phyloP scores from a whole-genome alignment of 92 coral and sea anemone genomes.

The Porites rus region DNA sequence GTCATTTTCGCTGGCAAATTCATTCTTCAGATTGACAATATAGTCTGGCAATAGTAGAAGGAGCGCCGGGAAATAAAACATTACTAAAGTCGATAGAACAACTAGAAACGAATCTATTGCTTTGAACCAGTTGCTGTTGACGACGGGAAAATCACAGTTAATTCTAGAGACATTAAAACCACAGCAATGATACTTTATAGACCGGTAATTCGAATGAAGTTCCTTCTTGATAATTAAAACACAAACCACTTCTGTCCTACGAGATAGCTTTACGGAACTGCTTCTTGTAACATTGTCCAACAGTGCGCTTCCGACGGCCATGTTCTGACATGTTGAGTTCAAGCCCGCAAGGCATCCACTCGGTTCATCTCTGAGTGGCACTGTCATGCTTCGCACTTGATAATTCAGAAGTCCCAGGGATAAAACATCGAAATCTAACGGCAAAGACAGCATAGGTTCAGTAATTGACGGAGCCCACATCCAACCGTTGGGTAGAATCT shows the following conservation, averaged over 20 bases:
- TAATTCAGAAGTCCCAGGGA: too few species aligned
- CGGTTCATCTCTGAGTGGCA: neutral
- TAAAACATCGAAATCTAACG: neutral
- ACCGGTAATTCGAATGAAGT: neutral
- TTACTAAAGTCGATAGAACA: neutral
- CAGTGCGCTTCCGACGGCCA: neutral
- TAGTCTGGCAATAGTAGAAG: neutral
- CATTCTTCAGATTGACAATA: neutral
- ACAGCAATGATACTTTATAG: slow-evolving; percentile 4
- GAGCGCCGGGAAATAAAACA: neutral
- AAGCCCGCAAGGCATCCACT: neutral
- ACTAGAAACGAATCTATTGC: neutral
- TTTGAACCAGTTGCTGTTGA: neutral
- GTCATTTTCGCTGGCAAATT: neutral
- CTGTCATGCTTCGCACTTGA: neutral
- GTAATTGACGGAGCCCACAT: neutral
- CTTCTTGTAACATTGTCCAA: neutral
- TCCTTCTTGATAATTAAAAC: neutral
- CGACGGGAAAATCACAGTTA: neutral
- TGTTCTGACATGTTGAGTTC: neutral
- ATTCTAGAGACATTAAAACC: neutral
- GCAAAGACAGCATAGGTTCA: neutral
- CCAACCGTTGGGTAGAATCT: neutral
- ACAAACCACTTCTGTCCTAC: neutral
- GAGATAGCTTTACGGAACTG: neutral